Evolutionary conservation across 2,888 invertebrate species (phyloP), one percentile per base, ranked within the genome.

Genomic region (Acleris sparsana): DNA sequence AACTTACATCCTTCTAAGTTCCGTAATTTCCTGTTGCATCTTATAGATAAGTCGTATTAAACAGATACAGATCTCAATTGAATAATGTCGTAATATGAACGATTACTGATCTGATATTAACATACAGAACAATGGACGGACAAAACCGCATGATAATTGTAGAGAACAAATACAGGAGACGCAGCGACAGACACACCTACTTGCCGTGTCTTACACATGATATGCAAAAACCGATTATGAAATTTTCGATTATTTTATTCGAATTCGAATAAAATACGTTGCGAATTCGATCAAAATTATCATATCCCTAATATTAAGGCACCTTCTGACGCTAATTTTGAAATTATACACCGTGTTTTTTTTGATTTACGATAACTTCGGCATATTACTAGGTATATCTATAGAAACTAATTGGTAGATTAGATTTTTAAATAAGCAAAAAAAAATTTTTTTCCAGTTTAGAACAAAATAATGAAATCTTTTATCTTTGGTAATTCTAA

Each of bases 21-120:
- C 77, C 72, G 78, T 75, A 85, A 85, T 79, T 80, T 85, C 86
- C 86, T 83, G 72, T 69, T 78, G 75, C 84, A 82, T 83, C 39
- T 80, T 67, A 65, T 53, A 64, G 59, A 60, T 66, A 66, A 44
- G 44, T 60, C 69, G 71, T 70, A 72, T 71, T 69, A 68, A 72
- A 57, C 63, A 72, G 78, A 79, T 79, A 75, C 71, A 66, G 69
- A 81, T 81, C 79, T 79, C 73, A 70, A 69, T 72, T 70, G 70
- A 68, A 60, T 60, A 63, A 58, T 70, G 71, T 70, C 68, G 71
- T 69, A 80, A 80, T 75, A 72, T 57, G 68, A 75, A 71, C 72
- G 72, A 70, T 62, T 72, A 75, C 68, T 74, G 72, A 75, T 75
- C 69, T 61, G 73, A 72, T 73, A 74, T 74, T 73, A 72, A 71